Evolutionary conservation across 2,113 vertebrate species (phyloP).

Genomic region (Polyodon spathula): DNA sequence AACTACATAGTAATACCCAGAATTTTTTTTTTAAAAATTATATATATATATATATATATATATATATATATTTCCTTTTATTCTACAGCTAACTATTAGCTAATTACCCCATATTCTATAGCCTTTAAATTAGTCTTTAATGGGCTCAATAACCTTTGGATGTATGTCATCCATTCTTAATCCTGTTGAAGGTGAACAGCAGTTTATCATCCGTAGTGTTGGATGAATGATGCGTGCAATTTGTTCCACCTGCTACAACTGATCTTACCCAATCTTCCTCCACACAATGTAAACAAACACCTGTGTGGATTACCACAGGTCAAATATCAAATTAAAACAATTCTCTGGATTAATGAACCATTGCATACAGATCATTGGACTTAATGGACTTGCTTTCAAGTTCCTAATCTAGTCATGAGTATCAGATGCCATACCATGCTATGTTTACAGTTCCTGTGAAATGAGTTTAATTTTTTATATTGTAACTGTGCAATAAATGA

Average conservation of each 20-base stretch:
- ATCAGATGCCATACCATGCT: constrained; percentile 2
- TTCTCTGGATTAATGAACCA: constrained; percentile 20
- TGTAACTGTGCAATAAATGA: constrained; percentile 22
- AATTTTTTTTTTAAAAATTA: no score
- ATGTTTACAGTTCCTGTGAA: constrained; percentile 13
- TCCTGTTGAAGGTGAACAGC: constrained; percentile 57
- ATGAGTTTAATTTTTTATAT: constrained; percentile 21
- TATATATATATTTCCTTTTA: neutral
- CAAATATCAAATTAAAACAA: constrained; percentile 23
- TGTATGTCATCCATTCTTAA: constrained; percentile 65
- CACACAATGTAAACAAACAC: constrained; percentile 28
- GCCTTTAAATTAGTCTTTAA: constrained; percentile 71
- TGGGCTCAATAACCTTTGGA: constrained; percentile 62
- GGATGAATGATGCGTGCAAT: constrained; percentile 38
- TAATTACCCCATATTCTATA: constrained; percentile 56
- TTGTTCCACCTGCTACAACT: constrained; percentile 27
- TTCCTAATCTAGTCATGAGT: constrained; percentile 24
- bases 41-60: no score
- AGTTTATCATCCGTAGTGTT: constrained; percentile 48
- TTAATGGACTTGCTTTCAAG: constrained; percentile 24
- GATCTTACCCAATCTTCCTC: constrained; percentile 26
- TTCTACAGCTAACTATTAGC: neutral
- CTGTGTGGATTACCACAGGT: constrained; percentile 20
- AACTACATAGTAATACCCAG: no score
- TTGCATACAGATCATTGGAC: constrained; percentile 13